phyloP scores from a whole-genome alignment of 2,888 invertebrate genomes.

The Limnephilus lunatus region DNA sequence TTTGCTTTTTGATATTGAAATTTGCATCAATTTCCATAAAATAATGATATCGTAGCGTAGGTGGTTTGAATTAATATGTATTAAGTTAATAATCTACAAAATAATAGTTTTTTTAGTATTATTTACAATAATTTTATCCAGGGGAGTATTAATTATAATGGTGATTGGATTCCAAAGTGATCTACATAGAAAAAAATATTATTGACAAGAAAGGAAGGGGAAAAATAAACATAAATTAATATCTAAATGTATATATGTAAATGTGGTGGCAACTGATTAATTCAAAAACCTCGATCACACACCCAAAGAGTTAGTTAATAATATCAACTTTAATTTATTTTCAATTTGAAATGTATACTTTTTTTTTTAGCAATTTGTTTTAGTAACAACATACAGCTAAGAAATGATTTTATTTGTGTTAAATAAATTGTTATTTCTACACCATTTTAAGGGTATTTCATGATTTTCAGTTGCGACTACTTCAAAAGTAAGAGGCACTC shows the following conservation, averaged over 20 bases:
- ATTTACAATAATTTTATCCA: neutral
- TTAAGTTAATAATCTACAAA: neutral
- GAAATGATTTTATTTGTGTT: neutral
- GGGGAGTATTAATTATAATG: neutral
- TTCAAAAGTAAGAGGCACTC: neutral
- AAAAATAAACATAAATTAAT: neutral
- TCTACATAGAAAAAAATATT: neutral
- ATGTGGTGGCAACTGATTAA: constrained; percentile 34
- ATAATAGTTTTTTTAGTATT: neutral
- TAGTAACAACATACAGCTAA: neutral
- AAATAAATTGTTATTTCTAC: neutral
- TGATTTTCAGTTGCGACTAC: neutral
- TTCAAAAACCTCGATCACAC: constrained; percentile 46
- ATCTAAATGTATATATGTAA: constrained; percentile 29
- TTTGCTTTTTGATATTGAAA: too few relatives aligned
- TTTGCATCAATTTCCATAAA: neutral
- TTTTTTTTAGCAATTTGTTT: neutral
- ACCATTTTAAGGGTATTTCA: neutral
- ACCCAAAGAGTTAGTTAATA: neutral
- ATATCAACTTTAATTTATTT: neutral
- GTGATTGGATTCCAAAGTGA: neutral
- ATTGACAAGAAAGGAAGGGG: neutral
- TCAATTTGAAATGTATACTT: neutral
- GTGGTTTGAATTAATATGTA: neutral
- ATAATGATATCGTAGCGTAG: neutral